Evolutionary conservation across 2,797 vertebrate species (phyloP).

Genomic region (Pipistrellus pygmaeus): DNA sequence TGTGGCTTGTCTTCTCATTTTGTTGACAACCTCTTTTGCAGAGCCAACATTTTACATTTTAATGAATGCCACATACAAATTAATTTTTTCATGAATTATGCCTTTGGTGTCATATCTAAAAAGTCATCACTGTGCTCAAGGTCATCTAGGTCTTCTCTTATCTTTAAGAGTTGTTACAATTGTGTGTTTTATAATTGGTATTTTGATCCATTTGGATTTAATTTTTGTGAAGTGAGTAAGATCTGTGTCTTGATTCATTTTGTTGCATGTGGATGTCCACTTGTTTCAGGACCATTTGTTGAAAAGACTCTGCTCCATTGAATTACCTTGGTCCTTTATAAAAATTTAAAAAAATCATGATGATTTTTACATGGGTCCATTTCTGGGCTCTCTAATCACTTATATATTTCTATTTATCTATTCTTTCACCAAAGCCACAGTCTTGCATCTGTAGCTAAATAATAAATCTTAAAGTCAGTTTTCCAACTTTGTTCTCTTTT

Average conservation of each 20-base stretch:
- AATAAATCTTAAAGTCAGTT: not conserved
- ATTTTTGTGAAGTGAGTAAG: not conserved
- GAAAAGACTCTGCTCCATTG: not conserved
- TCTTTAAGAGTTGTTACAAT: not conserved
- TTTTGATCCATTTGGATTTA: not conserved
- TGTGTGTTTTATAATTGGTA: not conserved
- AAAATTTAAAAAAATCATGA: not conserved
- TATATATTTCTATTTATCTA: not conserved
- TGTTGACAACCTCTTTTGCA: not conserved
- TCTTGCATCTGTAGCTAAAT: not conserved
- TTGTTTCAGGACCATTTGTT: not conserved
- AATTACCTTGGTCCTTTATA: not conserved
- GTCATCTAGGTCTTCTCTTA: not conserved
- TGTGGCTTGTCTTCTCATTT: not conserved
- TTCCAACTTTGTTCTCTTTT: not conserved
- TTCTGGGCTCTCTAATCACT: not conserved
- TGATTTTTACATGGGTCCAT: not conserved
- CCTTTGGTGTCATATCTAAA: not conserved
- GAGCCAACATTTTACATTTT: not conserved
- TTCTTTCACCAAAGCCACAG: not conserved
- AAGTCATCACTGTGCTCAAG: not conserved
- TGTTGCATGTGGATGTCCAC: not conserved
- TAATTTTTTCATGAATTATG: not conserved
- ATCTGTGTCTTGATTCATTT: not conserved
- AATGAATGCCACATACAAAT: not conserved